These are phyloP conservation scores for Limanda limanda DNA, from an alignment of 2,113 vertebrate species.

Conservation along the genomic window DNA sequence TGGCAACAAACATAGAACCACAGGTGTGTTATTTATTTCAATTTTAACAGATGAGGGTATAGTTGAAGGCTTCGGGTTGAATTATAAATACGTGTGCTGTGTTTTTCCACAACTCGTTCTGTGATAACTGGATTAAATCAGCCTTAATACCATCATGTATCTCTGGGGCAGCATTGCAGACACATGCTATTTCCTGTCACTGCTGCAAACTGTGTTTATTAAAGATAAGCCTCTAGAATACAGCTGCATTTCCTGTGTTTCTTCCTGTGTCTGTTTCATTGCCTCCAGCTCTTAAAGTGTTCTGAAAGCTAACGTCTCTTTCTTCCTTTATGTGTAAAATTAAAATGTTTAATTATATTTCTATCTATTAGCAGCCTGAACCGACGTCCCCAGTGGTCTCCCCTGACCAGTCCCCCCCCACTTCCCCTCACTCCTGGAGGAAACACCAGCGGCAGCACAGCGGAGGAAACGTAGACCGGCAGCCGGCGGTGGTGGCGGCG, in stretches of 20 bases:
- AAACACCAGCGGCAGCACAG: conserved; percentile 96
- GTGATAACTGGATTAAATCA: neutral
- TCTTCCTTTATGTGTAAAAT: neutral
- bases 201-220: conserved; percentile 4
- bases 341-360: neutral
- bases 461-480: conserved; percentile 90
- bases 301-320: neutral
- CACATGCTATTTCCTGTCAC: conserved; percentile 1
- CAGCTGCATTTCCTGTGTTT: conserved; percentile 27
- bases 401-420: conserved; percentile 94
- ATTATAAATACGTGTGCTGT: too few relatives aligned
- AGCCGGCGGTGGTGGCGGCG: conserved; percentile 79
- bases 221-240: conserved; percentile 17
- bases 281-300: conserved; percentile 5
- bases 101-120: neutral
- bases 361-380: conserved; percentile 82
- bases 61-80: too few relatives aligned
- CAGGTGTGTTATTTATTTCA: conserved; percentile 81
- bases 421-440: conserved; percentile 94
- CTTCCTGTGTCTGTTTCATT: conserved; percentile 13
- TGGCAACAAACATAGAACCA: conserved; percentile 84
- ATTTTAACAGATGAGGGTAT: neutral
- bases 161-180: neutral
- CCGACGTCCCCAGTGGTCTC: conserved; percentile 95
- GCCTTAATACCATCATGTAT: neutral